phyloP scores from a whole-genome alignment of 2,113 vertebrate species.

The Phalacrocorax brasilianus region DNA sequence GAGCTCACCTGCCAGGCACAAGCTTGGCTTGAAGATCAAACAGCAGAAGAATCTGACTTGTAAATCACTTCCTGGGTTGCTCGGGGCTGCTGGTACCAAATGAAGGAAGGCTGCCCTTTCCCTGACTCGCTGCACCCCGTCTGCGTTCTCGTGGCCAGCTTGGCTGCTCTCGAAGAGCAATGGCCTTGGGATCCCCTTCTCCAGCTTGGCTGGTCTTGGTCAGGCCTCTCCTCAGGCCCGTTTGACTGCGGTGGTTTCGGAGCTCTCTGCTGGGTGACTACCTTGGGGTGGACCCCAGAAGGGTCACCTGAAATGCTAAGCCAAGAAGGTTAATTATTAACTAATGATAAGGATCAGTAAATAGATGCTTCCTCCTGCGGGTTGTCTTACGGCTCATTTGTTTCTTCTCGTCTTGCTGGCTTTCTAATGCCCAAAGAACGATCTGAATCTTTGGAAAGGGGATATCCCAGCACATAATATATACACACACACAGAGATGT shows the following conservation, averaged over 20 bases:
- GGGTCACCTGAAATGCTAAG: background rate
- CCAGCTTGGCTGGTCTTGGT: background rate
- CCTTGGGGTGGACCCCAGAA: background rate
- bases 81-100: background rate
- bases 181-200: background rate
- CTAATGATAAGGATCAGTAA: background rate
- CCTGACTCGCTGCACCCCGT: background rate
- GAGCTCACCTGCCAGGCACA: background rate
- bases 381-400: background rate
- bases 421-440: background rate
- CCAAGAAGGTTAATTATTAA: background rate
- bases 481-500: rapidly evolving
- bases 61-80: background rate
- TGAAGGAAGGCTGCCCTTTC: background rate
- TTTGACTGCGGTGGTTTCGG: background rate
- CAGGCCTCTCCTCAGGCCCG: background rate
- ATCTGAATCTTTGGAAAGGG: background rate
- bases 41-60: background rate
- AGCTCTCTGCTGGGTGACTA: background rate
- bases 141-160: background rate
- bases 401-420: background rate
- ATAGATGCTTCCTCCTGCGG: background rate
- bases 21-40: background rate
- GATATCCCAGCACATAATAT: background rate
- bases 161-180: background rate